Conservation (phyloP, 2,888 invertebrate genomes). For the Hartigia nigra region DNA sequence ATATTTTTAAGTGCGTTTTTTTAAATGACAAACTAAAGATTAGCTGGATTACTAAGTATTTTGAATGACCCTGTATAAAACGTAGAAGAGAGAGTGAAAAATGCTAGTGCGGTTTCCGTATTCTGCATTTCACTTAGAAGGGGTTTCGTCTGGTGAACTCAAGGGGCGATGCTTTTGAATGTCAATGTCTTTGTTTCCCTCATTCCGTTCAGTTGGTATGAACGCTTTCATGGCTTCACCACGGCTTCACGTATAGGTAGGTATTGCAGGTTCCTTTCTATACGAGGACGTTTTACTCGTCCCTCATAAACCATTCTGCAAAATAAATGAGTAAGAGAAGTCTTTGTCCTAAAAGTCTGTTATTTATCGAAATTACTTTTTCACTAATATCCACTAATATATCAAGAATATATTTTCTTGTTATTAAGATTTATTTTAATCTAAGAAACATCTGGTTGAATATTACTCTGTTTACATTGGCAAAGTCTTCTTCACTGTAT, state of each 20-base stretch:
- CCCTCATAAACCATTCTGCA: not conserved
- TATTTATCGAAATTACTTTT: not conserved
- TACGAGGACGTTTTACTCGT: not conserved
- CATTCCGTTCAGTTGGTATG: constrained; percentile 12
- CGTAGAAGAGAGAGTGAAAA: not conserved
- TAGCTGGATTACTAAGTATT: not conserved
- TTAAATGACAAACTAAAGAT: not conserved
- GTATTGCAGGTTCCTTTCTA: not conserved
- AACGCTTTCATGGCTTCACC: not conserved
- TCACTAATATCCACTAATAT: not conserved
- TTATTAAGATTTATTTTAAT: not conserved
- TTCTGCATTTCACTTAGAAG: constrained; percentile 29
- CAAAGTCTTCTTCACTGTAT: not conserved
- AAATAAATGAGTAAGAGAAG: not conserved
- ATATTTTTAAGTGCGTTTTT: not conserved
- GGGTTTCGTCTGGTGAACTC: constrained; percentile 46
- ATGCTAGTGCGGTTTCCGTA: constrained; percentile 13
- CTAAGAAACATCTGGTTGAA: not conserved
- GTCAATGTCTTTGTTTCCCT: constrained; percentile 60
- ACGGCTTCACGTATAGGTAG: not conserved
- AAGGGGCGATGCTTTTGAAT: constrained; percentile 52
- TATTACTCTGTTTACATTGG: not conserved
- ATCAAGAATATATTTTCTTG: too few relatives aligned
- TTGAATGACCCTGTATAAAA: not conserved
- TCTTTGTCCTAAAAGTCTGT: not conserved